Evolutionary conservation across 2,797 vertebrate species (phyloP).

Genomic region (Myiotriccus ornatus): DNA sequence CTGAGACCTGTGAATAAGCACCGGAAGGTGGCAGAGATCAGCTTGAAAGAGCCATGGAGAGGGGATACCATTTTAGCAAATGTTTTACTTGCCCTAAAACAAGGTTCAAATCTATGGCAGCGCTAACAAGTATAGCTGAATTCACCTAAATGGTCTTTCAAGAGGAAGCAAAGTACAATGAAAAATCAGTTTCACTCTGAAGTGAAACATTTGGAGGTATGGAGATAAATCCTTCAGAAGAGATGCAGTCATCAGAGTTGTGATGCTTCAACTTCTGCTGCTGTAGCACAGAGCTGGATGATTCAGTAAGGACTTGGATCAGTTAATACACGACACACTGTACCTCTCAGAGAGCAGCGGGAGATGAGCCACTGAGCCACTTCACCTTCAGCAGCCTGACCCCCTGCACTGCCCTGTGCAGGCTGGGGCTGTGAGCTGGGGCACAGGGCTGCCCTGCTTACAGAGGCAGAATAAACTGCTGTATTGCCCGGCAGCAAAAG

Average conservation of each 20-base stretch:
- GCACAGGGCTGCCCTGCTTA: background rate
- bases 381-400: background rate
- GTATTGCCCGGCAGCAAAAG: background rate
- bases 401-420: background rate
- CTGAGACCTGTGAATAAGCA: background rate
- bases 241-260: background rate
- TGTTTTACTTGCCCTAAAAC: background rate
- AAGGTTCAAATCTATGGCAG: background rate
- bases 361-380: background rate
- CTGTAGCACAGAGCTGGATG: background rate
- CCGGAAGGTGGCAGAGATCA: background rate
- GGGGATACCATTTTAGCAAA: background rate
- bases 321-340: accelerated
- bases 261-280: background rate
- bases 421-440: background rate
- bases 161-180: background rate
- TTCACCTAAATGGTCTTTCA: background rate
- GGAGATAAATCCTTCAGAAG: background rate
- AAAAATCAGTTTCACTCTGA: background rate
- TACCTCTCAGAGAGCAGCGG: background rate
- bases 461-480: background rate
- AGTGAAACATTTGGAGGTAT: background rate
- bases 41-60: background rate
- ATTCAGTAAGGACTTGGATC: background rate
- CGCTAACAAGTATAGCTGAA: background rate